These are phyloP conservation scores for Hippoglossus hippoglossus DNA, from an alignment of 2,797 vertebrate genomes.

Conservation along the genomic window DNA sequence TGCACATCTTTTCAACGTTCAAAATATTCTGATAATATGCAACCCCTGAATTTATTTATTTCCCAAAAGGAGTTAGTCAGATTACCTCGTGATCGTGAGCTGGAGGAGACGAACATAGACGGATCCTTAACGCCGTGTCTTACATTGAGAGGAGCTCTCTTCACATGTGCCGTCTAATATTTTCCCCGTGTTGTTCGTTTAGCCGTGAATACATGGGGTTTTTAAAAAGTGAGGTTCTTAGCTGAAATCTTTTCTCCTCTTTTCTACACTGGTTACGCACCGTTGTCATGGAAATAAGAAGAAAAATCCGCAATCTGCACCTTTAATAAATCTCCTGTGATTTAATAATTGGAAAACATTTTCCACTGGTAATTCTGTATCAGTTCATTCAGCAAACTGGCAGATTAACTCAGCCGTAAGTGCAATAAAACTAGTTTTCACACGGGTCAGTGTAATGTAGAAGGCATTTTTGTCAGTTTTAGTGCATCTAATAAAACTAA, in stretches of 20 bases:
- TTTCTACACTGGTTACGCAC: conserved; percentile 11
- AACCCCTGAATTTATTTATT: conserved; percentile 72
- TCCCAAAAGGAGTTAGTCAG: conserved; percentile 64
- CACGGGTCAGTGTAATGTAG: conserved; percentile 2
- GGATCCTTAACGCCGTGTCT: conserved; percentile 84
- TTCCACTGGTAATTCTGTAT: neutral
- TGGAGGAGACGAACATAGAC: conserved; percentile 64
- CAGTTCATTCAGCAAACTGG: neutral
- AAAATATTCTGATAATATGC: conserved; percentile 32
- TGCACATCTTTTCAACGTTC: conserved; percentile 64
- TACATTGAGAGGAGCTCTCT: conserved; percentile 77
- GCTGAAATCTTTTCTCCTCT: conserved; percentile 35
- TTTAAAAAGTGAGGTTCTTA: conserved; percentile 16
- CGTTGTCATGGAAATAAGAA: conserved; percentile 15
- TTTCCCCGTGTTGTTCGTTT: conserved; percentile 21
- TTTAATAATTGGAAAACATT: neutral
- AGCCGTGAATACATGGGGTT: neutral
- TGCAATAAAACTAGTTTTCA: conserved; percentile 29
- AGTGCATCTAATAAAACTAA: conserved; percentile 18
- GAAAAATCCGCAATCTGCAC: neutral
- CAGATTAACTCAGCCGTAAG: neutral
- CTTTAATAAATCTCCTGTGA: conserved; percentile 11
- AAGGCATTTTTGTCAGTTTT: conserved; percentile 30
- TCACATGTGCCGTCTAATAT: conserved; percentile 35
- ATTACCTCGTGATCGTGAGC: conserved; percentile 82